These are phyloP conservation scores for Coregonus clupeaformis DNA, from an alignment of 2,113 vertebrate species.

Conservation along the genomic window DNA sequence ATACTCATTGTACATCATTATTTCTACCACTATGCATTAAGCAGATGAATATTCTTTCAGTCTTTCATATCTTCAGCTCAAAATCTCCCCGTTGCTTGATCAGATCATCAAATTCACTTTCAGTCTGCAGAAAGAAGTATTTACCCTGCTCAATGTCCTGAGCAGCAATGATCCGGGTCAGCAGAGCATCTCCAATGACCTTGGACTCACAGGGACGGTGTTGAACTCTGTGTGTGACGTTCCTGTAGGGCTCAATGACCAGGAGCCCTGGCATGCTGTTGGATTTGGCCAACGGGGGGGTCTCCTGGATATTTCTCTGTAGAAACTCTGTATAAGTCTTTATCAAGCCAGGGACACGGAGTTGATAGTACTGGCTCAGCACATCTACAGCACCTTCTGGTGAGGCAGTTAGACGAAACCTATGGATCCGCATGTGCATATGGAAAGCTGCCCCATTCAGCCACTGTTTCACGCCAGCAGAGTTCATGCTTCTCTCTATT, in stretches of 20 bases:
- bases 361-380: constrained; percentile 62
- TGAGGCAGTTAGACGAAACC: constrained; percentile 60
- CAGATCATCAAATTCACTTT: constrained; percentile 45
- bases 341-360: constrained; percentile 47
- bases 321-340: constrained; percentile 61
- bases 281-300: background rate
- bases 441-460: constrained; percentile 71
- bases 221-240: constrained; percentile 65
- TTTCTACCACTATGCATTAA: background rate
- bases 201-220: constrained; percentile 70
- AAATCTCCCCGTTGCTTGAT: constrained; percentile 61
- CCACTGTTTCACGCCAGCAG: constrained; percentile 70
- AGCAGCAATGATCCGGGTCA: constrained; percentile 54
- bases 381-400: constrained; percentile 63
- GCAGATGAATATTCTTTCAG: background rate
- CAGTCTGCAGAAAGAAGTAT: constrained; percentile 56
- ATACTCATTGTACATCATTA: background rate
- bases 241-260: constrained; percentile 62
- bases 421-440: constrained; percentile 73
- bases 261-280: constrained; percentile 45
- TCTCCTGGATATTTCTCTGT: constrained; percentile 58
- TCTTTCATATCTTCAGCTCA: background rate
- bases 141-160: constrained; percentile 60
- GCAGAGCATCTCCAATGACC: constrained; percentile 60
- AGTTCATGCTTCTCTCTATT: constrained; percentile 59